Evolutionary conservation across 1,140 invertebrate species (phyloP), one percentile per base, ranked within the genome.

Genomic region (Heterodera carotae): DNA sequence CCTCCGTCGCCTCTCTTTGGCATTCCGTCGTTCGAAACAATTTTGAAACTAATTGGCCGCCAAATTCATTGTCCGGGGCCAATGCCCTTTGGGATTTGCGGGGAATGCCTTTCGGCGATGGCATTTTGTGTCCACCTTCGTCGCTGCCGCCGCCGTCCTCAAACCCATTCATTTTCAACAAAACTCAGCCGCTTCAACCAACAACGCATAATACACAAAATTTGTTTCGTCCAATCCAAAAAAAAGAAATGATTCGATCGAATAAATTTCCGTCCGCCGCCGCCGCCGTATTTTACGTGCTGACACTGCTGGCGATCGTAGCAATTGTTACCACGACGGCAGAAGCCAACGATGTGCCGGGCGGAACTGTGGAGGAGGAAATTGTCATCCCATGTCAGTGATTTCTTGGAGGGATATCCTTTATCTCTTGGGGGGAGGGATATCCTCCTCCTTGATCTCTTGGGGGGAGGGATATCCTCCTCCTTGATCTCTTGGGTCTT

Each of bases 301-400:
- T 29, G 62, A 12, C 62, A 8, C 39, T 43, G 6, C 39, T 43
- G 33, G 60, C 18, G 22, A 34, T 31, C 6, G n/a, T 34, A 7
- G 25, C 48, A 15, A 56, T 56, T 22, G 48, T 22, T 56, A 22
- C 48, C 15, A 7, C 29, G 22, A 66, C 15, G 15, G 62, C 62
- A 27, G 60, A 8, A 8, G 62, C 25, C 29, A 22, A 29, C 62
- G 62, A 66, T 29, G 6, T 3, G 59, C 18, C 64, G 15, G n/a
- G n/a, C n/a, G n/a, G 48, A 15, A n/a, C 64, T 18, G 48, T 36
- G 18, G 72, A 64, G 12, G 72, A 74, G 33, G 56, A 74, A n/a
- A 62, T 74, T 34, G 53, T 74, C 39, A 56, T 74, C 59, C 71
- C 71, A 15, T 74, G 71, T 74, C 39, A 43, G 12, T 43, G 39